phyloP scores from a whole-genome alignment of 1,140 invertebrate species.

The Nautilus pompilius region DNA sequence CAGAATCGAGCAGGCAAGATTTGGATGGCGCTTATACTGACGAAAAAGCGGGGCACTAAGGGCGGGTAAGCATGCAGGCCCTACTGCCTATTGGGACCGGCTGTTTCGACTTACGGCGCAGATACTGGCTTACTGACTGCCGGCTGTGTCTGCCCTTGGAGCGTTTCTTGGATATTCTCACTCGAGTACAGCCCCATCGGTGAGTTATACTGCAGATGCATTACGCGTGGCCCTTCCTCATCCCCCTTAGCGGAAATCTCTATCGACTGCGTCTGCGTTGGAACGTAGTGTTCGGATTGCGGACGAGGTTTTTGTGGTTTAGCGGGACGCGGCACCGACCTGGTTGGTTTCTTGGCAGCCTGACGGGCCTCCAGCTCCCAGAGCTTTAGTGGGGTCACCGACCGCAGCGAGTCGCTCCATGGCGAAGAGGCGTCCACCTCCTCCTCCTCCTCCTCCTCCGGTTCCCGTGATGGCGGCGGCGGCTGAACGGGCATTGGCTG shows the following conservation, averaged over 20 bases:
- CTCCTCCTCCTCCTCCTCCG: constrained; percentile 8
- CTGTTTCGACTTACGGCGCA: too few species aligned
- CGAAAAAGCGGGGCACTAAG: too few species aligned
- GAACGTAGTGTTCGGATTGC: neutral
- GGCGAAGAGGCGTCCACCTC: constrained; percentile 22
- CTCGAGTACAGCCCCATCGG: constrained; percentile 93
- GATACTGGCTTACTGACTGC: too few species aligned
- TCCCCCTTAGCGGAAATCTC: neutral
- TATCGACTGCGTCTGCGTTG: constrained; percentile 9
- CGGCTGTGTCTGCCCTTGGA: constrained; percentile 81
- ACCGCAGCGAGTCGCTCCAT: constrained; percentile 1
- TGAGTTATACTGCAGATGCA: constrained; percentile 81
- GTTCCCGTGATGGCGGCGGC: constrained; percentile 7
- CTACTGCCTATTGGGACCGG: too few species aligned
- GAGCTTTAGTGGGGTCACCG: too few species aligned
- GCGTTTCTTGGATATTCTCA: constrained; percentile 89
- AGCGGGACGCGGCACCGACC: neutral
- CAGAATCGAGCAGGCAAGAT: too few species aligned
- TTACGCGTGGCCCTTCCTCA: constrained; percentile 22
- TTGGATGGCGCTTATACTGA: too few species aligned
- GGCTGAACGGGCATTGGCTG: constrained; percentile 8
- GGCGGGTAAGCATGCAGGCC: too few species aligned
- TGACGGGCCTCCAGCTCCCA: too few species aligned
- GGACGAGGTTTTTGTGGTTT: neutral
- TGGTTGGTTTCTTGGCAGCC: too few species aligned